Conservation (phyloP, 2,888 invertebrate species). For the Coremacera marginata region DNA sequence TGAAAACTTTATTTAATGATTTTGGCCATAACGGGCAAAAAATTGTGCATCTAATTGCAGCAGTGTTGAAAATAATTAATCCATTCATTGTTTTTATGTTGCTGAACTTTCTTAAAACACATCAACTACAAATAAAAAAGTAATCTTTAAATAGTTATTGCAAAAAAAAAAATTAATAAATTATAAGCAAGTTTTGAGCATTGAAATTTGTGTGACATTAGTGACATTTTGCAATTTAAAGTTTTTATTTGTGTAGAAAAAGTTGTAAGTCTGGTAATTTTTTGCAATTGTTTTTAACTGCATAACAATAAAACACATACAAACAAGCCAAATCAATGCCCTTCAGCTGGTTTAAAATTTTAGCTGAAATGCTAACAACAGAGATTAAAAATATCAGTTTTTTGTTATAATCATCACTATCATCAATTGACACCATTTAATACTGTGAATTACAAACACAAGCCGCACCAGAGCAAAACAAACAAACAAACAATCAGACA, state of each 20-base stretch:
- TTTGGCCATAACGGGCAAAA: background rate
- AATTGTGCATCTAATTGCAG: background rate
- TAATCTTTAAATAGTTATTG: too few relatives aligned
- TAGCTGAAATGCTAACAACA: constrained; percentile 2
- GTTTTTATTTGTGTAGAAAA: constrained; percentile 15
- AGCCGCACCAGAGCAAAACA: constrained; percentile 27
- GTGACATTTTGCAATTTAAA: constrained; percentile 32
- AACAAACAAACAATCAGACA: constrained; percentile 39
- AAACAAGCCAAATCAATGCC: background rate
- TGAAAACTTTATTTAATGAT: background rate
- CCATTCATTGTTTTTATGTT: too few relatives aligned
- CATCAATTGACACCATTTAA: constrained; percentile 39
- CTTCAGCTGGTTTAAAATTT: constrained; percentile 8
- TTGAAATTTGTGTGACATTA: background rate
- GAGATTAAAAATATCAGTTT: constrained; percentile 12
- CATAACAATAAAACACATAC: background rate
- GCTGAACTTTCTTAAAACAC: too few relatives aligned
- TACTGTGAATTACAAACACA: constrained; percentile 22
- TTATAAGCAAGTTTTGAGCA: background rate
- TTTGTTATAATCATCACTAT: background rate
- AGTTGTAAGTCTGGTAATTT: constrained; percentile 38
- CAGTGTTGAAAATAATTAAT: background rate
- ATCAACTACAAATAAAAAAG: too few relatives aligned
- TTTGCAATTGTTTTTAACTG: constrained; percentile 26
- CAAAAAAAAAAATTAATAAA: too few relatives aligned